phyloP scores from a whole-genome alignment of 2,113 vertebrate genomes.

The Neoarius graeffei region DNA sequence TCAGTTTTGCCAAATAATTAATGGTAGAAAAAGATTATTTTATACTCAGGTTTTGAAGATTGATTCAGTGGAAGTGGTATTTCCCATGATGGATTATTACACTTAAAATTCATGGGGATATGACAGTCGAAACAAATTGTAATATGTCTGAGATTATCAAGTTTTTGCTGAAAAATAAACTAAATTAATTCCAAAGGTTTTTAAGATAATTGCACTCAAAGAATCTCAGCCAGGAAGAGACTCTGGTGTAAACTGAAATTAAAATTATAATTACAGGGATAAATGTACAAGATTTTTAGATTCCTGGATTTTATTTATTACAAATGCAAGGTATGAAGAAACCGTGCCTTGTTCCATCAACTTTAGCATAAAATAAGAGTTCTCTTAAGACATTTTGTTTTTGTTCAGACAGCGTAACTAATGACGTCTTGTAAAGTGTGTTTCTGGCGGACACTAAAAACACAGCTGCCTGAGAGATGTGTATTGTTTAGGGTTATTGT shows the following conservation, averaged over 20 bases:
- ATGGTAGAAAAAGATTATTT: background rate
- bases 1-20: too few species aligned
- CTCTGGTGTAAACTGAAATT: background rate
- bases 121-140: background rate
- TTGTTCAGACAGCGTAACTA: background rate
- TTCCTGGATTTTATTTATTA: background rate
- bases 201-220: background rate
- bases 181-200: background rate
- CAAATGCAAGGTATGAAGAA: background rate
- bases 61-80: background rate
- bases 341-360: background rate
- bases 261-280: background rate
- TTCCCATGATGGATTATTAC: background rate
- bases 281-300: background rate
- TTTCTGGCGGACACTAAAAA: background rate
- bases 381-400: background rate
- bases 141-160: background rate
- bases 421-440: background rate
- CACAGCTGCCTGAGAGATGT: conserved; percentile 24
- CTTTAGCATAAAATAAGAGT: background rate
- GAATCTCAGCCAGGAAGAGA: too few species aligned
- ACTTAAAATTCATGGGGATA: background rate
- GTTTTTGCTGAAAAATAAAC: background rate
- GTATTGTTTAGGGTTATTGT: conserved; percentile 38
- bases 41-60: background rate